These are phyloP conservation scores for Drosophila nr. medialis DNA, from an alignment of 2,888 invertebrate species.

Conservation along the genomic window DNA sequence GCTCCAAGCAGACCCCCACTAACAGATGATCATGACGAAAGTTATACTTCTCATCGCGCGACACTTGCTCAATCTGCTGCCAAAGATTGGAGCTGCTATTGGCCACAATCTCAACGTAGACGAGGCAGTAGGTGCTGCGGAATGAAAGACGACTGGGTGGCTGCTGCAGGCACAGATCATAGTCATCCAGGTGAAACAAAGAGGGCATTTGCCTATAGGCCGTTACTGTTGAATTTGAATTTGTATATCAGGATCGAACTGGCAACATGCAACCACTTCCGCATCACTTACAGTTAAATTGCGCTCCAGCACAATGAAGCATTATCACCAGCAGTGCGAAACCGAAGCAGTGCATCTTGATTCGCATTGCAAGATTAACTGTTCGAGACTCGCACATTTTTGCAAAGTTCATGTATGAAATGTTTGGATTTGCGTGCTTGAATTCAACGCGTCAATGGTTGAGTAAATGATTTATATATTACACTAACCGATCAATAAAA, in stretches of 20 bases:
- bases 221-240: constrained; percentile 61
- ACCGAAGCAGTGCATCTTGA: constrained; percentile 35
- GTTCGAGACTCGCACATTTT: constrained; percentile 11
- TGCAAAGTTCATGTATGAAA: constrained; percentile 28
- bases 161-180: constrained; percentile 86
- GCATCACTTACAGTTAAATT: constrained; percentile 60
- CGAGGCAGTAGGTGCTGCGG: constrained; percentile 73
- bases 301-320: constrained; percentile 4
- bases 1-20: constrained; percentile 78
- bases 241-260: too few relatives aligned
- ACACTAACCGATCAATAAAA: constrained; percentile 49
- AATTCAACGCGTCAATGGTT: constrained; percentile 53
- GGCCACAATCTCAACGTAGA: constrained; percentile 76
- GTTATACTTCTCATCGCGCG: constrained; percentile 64
- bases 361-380: constrained; percentile 44
- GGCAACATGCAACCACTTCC: background rate
- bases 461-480: constrained; percentile 46
- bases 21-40: constrained; percentile 78
- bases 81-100: constrained; percentile 73
- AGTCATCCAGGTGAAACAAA: constrained; percentile 78
- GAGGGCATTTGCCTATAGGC: constrained; percentile 75
- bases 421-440: constrained; percentile 47
- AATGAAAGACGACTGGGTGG: constrained; percentile 22
- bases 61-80: constrained; percentile 71
- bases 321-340: constrained; percentile 19